These are phyloP conservation scores for Muscicapa comitata DNA, from an alignment of 2,797 vertebrate genomes.

Conservation along the genomic window DNA sequence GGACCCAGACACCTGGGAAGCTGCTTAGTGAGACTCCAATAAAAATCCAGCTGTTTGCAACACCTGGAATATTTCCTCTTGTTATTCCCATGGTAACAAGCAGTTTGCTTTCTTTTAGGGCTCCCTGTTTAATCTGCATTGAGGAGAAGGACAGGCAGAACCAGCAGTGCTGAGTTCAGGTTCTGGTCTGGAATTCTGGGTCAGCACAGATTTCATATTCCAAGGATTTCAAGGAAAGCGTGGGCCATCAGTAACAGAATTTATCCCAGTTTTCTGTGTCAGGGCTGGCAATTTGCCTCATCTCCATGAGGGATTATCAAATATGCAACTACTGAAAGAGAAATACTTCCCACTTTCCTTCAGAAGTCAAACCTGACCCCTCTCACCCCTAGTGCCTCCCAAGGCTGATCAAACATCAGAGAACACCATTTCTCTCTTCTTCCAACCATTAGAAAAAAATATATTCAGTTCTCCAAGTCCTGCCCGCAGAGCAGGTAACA, in stretches of 20 bases:
- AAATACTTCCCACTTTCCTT: not conserved
- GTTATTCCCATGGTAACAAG: accelerated
- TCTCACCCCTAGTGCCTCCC: not conserved
- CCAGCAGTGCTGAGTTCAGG: not conserved
- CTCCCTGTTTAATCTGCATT: not conserved
- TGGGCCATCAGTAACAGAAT: not conserved
- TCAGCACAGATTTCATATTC: not conserved
- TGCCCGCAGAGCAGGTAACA: not conserved
- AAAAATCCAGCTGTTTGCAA: not conserved
- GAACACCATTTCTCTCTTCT: not conserved
- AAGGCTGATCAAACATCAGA: not conserved
- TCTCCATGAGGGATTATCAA: not conserved
- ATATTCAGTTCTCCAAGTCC: not conserved
- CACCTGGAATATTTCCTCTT: not conserved
- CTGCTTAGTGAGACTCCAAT: not conserved
- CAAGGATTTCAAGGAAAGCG: not conserved
- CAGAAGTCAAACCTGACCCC: not conserved
- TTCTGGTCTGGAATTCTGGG: not conserved
- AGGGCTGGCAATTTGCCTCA: not conserved
- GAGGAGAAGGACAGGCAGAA: not conserved
- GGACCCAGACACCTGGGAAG: not conserved
- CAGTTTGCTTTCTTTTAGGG: not conserved
- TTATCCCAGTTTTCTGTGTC: not conserved
- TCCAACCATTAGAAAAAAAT: not conserved
- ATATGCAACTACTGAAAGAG: not conserved